Evolutionary conservation across 2,888 invertebrate genomes (phyloP).

Genomic region (Spodoptera exigua): DNA sequence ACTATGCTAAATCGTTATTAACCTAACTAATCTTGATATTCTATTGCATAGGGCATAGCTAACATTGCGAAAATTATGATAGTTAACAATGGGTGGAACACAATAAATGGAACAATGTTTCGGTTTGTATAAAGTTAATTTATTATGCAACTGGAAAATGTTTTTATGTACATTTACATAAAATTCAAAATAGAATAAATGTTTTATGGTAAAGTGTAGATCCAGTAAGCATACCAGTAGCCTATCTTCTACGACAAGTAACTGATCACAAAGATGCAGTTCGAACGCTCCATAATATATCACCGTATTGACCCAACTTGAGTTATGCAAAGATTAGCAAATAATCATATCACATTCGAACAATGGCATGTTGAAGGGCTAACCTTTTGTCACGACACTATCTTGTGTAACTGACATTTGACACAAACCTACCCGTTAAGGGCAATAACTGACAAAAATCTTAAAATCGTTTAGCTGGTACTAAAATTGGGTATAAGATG

Average conservation of each 20-base stretch:
- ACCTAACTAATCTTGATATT: slow-evolving; percentile 55
- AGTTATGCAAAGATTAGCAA: slow-evolving; percentile 28
- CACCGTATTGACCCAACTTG: slow-evolving; percentile 11
- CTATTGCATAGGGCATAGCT: slow-evolving; percentile 36
- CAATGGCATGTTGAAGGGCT: slow-evolving; percentile 45
- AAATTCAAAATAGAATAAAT: slow-evolving; percentile 1
- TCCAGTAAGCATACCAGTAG: not conserved
- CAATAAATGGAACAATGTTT: slow-evolving; percentile 15
- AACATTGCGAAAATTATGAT: slow-evolving; percentile 47
- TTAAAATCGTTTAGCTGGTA: no score
- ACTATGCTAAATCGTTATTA: slow-evolving; percentile 54
- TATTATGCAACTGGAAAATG: not conserved
- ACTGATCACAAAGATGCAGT: not conserved
- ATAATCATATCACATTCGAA: slow-evolving; percentile 52
- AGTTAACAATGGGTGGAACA: slow-evolving; percentile 22
- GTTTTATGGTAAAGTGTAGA: not conserved
- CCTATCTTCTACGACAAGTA: no score
- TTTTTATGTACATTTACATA: no score
- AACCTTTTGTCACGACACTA: slow-evolving; percentile 43
- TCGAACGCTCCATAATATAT: slow-evolving; percentile 12
- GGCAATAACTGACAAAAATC: no score
- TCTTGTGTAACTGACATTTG: slow-evolving; percentile 22
- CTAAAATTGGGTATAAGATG: no score
- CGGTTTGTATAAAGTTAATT: not conserved
- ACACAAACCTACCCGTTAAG: not conserved